Conservation (phyloP, 64 coral and sea anemone genomes). For the Pachyseris speciosa region DNA sequence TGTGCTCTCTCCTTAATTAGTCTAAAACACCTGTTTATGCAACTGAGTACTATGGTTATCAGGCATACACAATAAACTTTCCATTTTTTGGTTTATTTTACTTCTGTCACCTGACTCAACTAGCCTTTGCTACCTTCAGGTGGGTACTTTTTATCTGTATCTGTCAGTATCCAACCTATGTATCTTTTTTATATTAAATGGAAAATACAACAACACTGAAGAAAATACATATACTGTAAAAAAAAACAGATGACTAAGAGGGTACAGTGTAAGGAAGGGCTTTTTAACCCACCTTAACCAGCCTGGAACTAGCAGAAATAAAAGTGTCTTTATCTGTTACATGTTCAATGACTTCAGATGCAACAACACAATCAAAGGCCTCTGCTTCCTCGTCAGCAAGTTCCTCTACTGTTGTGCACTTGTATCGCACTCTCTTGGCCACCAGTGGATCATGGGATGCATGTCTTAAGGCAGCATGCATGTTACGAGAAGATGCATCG, state of each 20-base stretch:
- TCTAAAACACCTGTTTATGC: too few species aligned
- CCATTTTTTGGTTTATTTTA: too few species aligned
- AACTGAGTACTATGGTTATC: too few species aligned
- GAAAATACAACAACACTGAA: background rate
- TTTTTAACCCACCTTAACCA: slow-evolving; percentile 75
- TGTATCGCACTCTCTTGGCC: slow-evolving; percentile 51
- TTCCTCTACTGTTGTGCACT: slow-evolving; percentile 83
- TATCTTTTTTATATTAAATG: too few species aligned
- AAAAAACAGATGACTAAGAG: too few species aligned
- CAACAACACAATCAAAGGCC: slow-evolving; percentile 89
- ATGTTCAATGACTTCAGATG: slow-evolving; percentile 98
- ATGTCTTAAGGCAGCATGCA: slow-evolving; percentile 87
- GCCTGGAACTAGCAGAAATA: slow-evolving; percentile 59
- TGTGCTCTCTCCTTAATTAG: too few species aligned
- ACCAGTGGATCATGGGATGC: slow-evolving; percentile 73
- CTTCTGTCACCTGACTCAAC: too few species aligned
- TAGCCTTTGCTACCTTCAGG: too few species aligned
- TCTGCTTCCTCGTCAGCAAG: slow-evolving; percentile 65
- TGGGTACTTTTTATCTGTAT: too few species aligned
- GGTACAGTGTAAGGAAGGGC: background rate
- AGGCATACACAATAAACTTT: too few species aligned
- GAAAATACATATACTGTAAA: background rate
- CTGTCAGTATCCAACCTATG: too few species aligned
- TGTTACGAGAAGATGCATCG: slow-evolving; percentile 89
- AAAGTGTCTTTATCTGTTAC: slow-evolving; percentile 83